Conservation (phyloP, 1,140 invertebrate genomes). For the Brachionus plicatilis region DNA sequence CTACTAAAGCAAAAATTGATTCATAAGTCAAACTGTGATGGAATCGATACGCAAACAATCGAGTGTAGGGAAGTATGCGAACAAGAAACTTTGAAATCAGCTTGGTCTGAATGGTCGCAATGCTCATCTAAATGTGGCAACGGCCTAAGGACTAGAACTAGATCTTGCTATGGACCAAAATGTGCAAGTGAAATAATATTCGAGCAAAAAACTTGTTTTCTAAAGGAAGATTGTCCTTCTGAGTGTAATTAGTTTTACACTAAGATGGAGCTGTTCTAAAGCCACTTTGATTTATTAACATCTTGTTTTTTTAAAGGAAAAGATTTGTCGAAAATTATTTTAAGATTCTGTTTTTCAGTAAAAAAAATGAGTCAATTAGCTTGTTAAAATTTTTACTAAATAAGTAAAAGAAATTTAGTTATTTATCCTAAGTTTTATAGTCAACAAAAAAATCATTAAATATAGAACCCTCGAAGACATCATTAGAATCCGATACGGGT, state of each 20-base stretch:
- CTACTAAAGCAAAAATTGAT: not conserved
- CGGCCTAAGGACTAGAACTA: not conserved
- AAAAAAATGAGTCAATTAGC: too few species aligned
- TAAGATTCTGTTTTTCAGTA: too few species aligned
- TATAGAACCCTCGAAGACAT: too few species aligned
- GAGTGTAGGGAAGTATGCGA: not conserved
- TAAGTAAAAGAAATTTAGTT: too few species aligned
- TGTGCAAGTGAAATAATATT: not conserved
- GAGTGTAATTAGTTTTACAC: not conserved
- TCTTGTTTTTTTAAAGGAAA: too few species aligned
- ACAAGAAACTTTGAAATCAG: not conserved
- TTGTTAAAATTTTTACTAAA: too few species aligned
- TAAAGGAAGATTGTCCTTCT: not conserved
- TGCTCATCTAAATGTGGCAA: slow-evolving; percentile 14
- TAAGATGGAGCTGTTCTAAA: not conserved
- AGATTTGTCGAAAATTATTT: too few species aligned
- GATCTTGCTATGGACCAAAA: not conserved
- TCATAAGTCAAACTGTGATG: not conserved
- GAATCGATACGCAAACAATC: not conserved
- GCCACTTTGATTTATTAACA: too few species aligned
- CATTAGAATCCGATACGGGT: too few species aligned
- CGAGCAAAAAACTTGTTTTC: slow-evolving; percentile 8
- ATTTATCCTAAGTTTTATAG: too few species aligned
- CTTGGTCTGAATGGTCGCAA: not conserved
- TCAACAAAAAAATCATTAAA: too few species aligned